Conservation (phyloP, 2,888 invertebrate species). For the Orthonevra nobilis region DNA sequence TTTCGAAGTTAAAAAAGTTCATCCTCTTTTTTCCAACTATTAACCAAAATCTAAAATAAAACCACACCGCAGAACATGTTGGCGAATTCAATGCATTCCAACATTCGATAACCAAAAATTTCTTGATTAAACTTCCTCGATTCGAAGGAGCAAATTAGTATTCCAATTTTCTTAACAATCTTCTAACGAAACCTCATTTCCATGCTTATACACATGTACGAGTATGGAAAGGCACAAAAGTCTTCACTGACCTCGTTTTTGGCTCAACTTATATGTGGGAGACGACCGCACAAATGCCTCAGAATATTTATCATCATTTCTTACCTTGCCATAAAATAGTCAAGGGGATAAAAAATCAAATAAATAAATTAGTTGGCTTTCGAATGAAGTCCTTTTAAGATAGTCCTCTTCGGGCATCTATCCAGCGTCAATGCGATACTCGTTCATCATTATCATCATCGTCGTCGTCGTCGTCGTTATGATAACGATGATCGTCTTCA, state of each 20-base stretch:
- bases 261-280: slow-evolving; percentile 32
- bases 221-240: not conserved
- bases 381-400: slow-evolving; percentile 42
- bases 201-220: not conserved
- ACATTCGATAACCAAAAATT: not conserved
- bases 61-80: too few relatives aligned
- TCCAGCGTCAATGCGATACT: slow-evolving; percentile 9
- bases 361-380: slow-evolving; percentile 62
- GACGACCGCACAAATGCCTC: slow-evolving; percentile 33
- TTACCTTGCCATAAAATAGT: slow-evolving; percentile 13
- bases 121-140: not conserved
- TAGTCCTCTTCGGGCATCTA: slow-evolving; percentile 1
- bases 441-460: slow-evolving; percentile 39
- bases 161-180: slow-evolving; percentile 12
- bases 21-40: too few relatives aligned
- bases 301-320: slow-evolving; percentile 48
- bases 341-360: not conserved
- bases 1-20: too few relatives aligned
- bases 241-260: slow-evolving; percentile 4
- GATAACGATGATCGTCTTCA: slow-evolving; percentile 36
- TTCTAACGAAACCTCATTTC: slow-evolving; percentile 11
- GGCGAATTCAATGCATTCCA: too few relatives aligned
- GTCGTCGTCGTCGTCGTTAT: slow-evolving; percentile 19
- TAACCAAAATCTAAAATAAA: too few relatives aligned
- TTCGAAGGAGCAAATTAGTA: not conserved